A percentile compares a stretch with the other conserved stretches of the same genome.
Conservation (phyloP, 2,797 vertebrate species). For the Alectoris magna region DNA sequence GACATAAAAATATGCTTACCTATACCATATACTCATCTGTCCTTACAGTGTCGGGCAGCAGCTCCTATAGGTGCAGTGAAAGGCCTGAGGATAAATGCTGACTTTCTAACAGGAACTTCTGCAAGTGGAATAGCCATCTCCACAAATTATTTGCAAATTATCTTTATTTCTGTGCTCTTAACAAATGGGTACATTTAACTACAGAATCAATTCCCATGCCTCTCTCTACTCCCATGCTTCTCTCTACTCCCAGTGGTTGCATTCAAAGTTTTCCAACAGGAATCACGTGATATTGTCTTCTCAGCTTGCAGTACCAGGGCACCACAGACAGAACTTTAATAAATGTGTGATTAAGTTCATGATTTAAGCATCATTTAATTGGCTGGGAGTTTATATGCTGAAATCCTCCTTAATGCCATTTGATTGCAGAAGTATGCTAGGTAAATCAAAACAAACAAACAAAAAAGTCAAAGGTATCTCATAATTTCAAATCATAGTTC, state of each 20-base stretch:
- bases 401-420: not conserved
- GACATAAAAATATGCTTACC: not conserved
- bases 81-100: not conserved
- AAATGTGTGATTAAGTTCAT: not conserved
- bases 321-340: not conserved
- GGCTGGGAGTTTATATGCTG: not conserved
- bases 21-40: not conserved
- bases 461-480: not conserved
- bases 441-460: conserved; percentile 13
- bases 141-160: not conserved
- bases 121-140: not conserved
- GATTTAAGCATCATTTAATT: not conserved
- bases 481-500: conserved; percentile 2
- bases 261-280: not conserved
- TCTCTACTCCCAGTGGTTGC: not conserved
- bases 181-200: not conserved
- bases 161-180: not conserved
- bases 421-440: not conserved
- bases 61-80: not conserved
- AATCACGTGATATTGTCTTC: not conserved
- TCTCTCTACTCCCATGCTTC: not conserved
- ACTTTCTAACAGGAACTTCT: not conserved
- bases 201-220: not conserved
- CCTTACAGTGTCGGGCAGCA: not conserved
- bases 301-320: not conserved